These are phyloP conservation scores for Leptogaster cylindrica DNA, from an alignment of 2,888 invertebrate species.

Conservation along the genomic window DNA sequence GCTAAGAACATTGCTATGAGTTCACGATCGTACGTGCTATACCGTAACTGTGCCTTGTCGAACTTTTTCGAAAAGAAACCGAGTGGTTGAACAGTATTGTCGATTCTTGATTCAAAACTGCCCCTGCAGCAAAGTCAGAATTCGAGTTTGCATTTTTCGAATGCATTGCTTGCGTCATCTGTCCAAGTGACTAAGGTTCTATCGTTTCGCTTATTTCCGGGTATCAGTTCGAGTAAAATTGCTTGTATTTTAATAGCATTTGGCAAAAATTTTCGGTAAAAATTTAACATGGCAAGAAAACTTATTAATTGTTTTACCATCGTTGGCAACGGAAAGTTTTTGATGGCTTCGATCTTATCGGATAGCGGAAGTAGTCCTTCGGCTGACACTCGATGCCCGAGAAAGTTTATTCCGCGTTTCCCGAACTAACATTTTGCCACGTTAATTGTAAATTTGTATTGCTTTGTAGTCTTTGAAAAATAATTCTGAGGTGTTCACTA, in stretches of 20 bases:
- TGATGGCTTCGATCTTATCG: background rate
- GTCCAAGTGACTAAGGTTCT: background rate
- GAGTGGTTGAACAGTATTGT: conserved; percentile 53
- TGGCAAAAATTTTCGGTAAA: background rate
- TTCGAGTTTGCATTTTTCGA: background rate
- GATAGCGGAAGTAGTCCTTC: background rate
- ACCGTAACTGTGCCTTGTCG: conserved; percentile 52
- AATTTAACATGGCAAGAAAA: conserved; percentile 13
- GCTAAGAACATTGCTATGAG: conserved; percentile 56
- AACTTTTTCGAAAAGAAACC: conserved; percentile 56
- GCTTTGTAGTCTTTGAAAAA: background rate
- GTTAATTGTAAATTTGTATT: background rate
- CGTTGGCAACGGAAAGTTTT: background rate
- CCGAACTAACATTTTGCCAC: background rate
- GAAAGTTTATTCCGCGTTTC: background rate
- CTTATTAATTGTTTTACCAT: background rate
- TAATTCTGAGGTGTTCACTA: background rate
- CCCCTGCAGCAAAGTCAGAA: conserved; percentile 55
- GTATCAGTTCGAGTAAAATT: background rate
- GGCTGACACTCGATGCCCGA: background rate
- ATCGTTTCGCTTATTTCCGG: background rate
- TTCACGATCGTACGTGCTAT: conserved; percentile 57
- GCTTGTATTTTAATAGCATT: background rate
- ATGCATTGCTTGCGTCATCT: background rate
- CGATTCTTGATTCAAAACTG: conserved; percentile 54